These are phyloP conservation scores for Dryobota labecula DNA, from an alignment of 2,888 invertebrate genomes.

Conservation along the genomic window DNA sequence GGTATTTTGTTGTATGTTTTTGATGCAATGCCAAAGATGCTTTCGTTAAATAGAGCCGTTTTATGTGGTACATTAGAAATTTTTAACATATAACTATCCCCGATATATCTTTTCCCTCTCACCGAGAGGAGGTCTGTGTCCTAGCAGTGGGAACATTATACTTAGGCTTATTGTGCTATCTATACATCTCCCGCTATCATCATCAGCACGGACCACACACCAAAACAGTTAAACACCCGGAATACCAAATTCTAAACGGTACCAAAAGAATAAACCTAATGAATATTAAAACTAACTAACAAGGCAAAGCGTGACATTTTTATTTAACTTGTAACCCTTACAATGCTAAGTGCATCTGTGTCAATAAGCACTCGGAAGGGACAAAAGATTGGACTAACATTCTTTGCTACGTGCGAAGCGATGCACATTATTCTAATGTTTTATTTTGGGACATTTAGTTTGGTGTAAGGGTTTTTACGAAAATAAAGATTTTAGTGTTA, in stretches of 20 bases:
- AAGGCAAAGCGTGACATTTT: slow-evolving; percentile 74
- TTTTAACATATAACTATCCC: too few species aligned
- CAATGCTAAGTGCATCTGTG: slow-evolving; percentile 79
- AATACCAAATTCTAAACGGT: slow-evolving; percentile 79
- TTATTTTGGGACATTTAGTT: slow-evolving; percentile 15
- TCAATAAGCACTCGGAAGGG: slow-evolving; percentile 71
- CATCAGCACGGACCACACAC: slow-evolving; percentile 17
- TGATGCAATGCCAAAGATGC: too few species aligned
- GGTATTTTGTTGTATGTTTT: too few species aligned
- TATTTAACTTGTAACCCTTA: slow-evolving; percentile 77
- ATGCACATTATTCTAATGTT: slow-evolving; percentile 20
- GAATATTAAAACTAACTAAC: slow-evolving; percentile 76
- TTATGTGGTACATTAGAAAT: too few species aligned
- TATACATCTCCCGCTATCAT: neutral
- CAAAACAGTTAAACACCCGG: slow-evolving; percentile 53
- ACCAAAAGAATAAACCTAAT: slow-evolving; percentile 68
- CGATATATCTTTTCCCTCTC: too few species aligned
- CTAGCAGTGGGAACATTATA: too few species aligned
- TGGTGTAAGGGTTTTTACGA: neutral
- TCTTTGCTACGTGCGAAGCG: slow-evolving; percentile 21
- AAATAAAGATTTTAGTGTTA: neutral
- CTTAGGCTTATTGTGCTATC: too few species aligned
- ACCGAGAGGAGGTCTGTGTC: too few species aligned
- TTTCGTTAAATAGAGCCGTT: too few species aligned
- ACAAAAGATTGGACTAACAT: slow-evolving; percentile 54